phyloP scores from a whole-genome alignment of 2,113 vertebrate species.

The Corvus moneduloides region DNA sequence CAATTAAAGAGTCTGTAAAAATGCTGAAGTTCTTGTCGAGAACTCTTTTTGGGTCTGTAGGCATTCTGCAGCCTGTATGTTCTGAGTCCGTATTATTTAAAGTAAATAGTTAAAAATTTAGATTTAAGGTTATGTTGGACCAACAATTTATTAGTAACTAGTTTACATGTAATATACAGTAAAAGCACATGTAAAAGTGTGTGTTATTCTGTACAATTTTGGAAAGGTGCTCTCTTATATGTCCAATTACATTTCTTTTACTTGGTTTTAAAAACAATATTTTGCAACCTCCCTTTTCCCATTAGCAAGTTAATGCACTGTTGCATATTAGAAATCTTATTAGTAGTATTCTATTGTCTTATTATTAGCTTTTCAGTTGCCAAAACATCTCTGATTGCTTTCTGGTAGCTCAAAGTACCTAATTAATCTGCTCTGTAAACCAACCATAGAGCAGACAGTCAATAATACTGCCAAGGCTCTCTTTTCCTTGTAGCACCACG shows the following conservation, averaged over 20 bases:
- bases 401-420: background rate
- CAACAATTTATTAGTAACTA: background rate
- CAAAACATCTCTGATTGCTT: background rate
- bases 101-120: background rate
- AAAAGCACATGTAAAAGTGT: background rate
- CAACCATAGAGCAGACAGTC: background rate
- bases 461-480: background rate
- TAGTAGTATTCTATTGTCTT: conserved; percentile 13
- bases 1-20: background rate
- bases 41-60: background rate
- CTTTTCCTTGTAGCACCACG: background rate
- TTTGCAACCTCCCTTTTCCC: background rate
- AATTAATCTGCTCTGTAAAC: background rate
- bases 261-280: background rate
- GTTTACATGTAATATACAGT: background rate
- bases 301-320: background rate
- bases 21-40: background rate
- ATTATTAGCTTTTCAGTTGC: conserved; percentile 4
- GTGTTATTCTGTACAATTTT: background rate
- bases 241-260: background rate
- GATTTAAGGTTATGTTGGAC: background rate
- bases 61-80: background rate
- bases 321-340: background rate
- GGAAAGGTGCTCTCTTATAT: background rate
- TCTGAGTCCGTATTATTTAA: background rate